phyloP scores from a whole-genome alignment of 2,797 vertebrate genomes.

The Ispidina lecontei region DNA sequence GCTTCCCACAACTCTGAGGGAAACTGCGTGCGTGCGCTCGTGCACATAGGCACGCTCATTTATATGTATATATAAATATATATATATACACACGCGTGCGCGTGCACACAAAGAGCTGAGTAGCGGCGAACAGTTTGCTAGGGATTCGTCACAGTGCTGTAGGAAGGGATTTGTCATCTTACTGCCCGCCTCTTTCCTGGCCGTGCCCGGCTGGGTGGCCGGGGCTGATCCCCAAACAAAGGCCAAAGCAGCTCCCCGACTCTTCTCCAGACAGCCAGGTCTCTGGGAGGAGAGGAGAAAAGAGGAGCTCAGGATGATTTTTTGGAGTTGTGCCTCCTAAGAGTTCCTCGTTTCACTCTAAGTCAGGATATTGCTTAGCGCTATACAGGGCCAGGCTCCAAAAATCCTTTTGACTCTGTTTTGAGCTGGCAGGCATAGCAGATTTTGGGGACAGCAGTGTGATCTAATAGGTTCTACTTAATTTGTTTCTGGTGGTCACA shows the following conservation, averaged over 20 bases:
- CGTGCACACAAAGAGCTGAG: conserved; percentile 21
- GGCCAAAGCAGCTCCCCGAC: background rate
- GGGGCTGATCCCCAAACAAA: background rate
- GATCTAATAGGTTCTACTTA: background rate
- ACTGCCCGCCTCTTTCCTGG: background rate
- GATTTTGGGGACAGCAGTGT: background rate
- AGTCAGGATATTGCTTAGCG: background rate
- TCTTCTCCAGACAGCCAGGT: background rate
- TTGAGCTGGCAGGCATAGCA: background rate
- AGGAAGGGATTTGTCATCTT: conserved; percentile 35
- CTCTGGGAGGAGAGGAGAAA: background rate
- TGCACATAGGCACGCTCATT: conserved; percentile 34
- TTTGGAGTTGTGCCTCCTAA: background rate
- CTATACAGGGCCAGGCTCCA: background rate
- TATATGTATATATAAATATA: background rate
- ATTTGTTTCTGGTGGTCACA: background rate
- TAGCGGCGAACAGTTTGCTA: background rate
- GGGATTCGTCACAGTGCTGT: background rate
- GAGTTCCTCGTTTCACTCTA: background rate
- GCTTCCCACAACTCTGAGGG: background rate
- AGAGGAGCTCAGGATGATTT: background rate
- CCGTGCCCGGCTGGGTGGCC: background rate
- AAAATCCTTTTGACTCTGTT: background rate
- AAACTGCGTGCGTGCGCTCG: conserved; percentile 45
- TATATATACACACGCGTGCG: rapidly evolving